Conservation (phyloP, 2,113 vertebrate species). For the Mormyrus lacerda region DNA sequence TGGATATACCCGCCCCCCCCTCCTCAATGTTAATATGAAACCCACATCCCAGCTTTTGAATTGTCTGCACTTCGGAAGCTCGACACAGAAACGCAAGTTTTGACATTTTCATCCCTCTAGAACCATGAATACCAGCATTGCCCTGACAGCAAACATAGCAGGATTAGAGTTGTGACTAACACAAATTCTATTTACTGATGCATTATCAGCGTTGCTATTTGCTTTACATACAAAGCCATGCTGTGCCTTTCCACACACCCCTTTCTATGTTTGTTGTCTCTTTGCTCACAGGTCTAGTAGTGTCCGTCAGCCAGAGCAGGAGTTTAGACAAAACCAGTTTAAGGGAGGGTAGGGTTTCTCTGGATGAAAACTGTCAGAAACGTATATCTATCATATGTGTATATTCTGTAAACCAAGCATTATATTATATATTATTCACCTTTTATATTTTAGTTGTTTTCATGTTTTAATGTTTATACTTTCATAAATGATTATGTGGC, state of each 20-base stretch:
- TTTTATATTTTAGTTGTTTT: neutral
- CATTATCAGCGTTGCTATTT: neutral
- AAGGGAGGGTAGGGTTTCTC: neutral
- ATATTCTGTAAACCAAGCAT: neutral
- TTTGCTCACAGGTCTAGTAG: neutral
- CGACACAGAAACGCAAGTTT: neutral
- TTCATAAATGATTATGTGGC: neutral
- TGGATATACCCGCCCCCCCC: neutral
- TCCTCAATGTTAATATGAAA: neutral
- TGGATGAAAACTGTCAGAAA: neutral
- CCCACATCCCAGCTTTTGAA: neutral
- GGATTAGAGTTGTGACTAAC: neutral
- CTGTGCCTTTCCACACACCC: neutral
- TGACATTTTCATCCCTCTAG: neutral
- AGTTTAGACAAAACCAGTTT: neutral
- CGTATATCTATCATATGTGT: neutral
- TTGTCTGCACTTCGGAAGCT: neutral
- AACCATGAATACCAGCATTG: neutral
- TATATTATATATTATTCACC: neutral
- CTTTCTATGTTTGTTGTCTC: neutral
- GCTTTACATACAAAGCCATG: neutral
- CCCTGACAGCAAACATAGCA: neutral
- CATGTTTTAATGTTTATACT: neutral
- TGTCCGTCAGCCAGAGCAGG: neutral
- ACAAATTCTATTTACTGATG: neutral